These are phyloP conservation scores for Hirtodrosophila trivittata DNA, from an alignment of 2,888 invertebrate species.

Conservation along the genomic window DNA sequence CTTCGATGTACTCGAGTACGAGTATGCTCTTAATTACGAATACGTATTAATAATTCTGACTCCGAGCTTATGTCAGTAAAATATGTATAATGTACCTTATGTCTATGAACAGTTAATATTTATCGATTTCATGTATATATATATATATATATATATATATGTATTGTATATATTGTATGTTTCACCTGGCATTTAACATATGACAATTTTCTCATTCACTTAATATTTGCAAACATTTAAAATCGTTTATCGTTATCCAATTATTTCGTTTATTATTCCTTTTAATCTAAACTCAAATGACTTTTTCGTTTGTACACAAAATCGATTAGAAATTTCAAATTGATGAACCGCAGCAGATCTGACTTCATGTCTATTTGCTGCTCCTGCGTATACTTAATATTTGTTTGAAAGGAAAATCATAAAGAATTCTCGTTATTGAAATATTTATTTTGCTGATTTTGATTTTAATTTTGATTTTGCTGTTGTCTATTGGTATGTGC, in stretches of 20 bases:
- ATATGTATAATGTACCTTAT: conserved; percentile 6
- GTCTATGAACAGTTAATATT: conserved; percentile 17
- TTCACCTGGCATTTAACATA: conserved; percentile 40
- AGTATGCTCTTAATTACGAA: conserved; percentile 12
- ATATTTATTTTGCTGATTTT: conserved; percentile 38
- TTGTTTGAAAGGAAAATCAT: conserved; percentile 6
- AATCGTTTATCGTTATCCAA: neutral
- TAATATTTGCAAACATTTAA: conserved; percentile 2
- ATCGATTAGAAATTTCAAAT: conserved; percentile 2
- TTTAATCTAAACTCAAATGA: neutral
- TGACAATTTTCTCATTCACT: conserved; percentile 7
- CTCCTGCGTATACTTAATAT: conserved; percentile 29
- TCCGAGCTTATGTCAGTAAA: conserved; percentile 29
- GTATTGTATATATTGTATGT: neutral
- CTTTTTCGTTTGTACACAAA: neutral
- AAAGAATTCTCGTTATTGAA: conserved; percentile 33
- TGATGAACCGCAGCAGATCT: conserved; percentile 6
- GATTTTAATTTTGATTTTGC: conserved; percentile 43
- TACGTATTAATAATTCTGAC: conserved; percentile 2
- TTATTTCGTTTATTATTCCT: neutral
- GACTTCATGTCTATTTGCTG: conserved; percentile 1
- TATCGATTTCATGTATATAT: conserved; percentile 5
- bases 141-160: neutral
- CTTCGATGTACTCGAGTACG: conserved; percentile 15
- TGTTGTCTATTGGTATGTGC: conserved; percentile 28